Evolutionary conservation across 2,113 vertebrate species (phyloP).

Genomic region (Corythaeola cristata): DNA sequence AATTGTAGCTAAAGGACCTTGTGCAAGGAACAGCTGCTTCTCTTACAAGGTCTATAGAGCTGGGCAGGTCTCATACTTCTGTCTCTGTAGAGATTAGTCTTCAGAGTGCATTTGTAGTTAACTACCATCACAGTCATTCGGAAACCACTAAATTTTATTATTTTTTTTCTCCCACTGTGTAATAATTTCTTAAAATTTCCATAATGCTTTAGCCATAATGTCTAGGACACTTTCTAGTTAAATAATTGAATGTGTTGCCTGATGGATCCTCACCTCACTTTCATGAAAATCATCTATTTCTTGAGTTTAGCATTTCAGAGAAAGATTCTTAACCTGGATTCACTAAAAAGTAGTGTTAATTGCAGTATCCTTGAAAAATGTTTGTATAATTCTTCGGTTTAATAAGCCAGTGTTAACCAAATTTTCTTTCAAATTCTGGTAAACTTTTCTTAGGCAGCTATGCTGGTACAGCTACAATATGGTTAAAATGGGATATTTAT

Average conservation of each 20-base stretch:
- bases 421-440: not conserved
- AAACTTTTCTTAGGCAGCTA: not conserved
- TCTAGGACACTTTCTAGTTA: not conserved
- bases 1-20: not conserved
- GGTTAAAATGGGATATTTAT: not conserved
- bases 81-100: not conserved
- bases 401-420: not conserved
- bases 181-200: not conserved
- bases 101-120: not conserved
- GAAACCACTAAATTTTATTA: not conserved
- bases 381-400: not conserved
- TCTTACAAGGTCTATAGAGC: accelerated
- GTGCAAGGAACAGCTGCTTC: not conserved
- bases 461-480: not conserved
- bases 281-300: not conserved
- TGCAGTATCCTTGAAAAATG: not conserved
- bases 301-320: not conserved
- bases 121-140: not conserved
- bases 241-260: not conserved
- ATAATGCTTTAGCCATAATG: not conserved
- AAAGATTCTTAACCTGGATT: not conserved
- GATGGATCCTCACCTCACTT: not conserved
- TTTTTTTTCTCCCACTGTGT: not conserved
- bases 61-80: not conserved
- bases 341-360: not conserved